These are phyloP conservation scores for Ferrisia virgata DNA, from an alignment of 2,888 invertebrate genomes.

Conservation along the genomic window DNA sequence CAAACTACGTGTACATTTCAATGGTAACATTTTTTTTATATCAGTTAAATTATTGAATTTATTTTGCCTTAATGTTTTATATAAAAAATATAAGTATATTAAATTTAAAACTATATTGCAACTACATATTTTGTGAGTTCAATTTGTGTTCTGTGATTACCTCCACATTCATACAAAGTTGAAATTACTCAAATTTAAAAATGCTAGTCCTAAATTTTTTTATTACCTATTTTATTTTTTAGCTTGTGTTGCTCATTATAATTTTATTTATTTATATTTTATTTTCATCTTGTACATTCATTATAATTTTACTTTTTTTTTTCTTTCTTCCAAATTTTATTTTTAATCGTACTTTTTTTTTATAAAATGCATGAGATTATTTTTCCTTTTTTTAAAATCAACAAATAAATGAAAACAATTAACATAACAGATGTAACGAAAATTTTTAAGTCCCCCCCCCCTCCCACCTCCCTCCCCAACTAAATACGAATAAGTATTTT, in stretches of 20 bases:
- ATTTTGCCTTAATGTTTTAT: too few species aligned
- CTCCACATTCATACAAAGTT: background rate
- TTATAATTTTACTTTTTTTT: background rate
- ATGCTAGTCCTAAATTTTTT: background rate
- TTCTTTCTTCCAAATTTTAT: background rate
- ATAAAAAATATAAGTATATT: background rate
- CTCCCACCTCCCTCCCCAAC: too few species aligned
- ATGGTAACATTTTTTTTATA: too few species aligned
- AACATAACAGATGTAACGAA: background rate
- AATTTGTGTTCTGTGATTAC: constrained; percentile 5
- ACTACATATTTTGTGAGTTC: background rate
- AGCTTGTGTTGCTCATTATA: background rate
- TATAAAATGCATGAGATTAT: background rate
- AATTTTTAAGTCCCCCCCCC: too few species aligned
- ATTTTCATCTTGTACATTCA: background rate
- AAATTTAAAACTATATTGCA: background rate
- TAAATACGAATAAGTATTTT: too few species aligned
- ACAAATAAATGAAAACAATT: background rate
- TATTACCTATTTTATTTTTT: background rate
- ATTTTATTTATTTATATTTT: background rate
- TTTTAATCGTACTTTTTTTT: background rate
- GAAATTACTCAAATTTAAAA: background rate
- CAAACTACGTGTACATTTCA: too few species aligned
- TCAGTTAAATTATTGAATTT: too few species aligned
- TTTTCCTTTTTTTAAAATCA: background rate